Percentiles rank a stretch among this genome's conserved stretches.
These are phyloP conservation scores for Linurgus olivaceus DNA, from an alignment of 2,797 vertebrate species.

Conservation along the genomic window DNA sequence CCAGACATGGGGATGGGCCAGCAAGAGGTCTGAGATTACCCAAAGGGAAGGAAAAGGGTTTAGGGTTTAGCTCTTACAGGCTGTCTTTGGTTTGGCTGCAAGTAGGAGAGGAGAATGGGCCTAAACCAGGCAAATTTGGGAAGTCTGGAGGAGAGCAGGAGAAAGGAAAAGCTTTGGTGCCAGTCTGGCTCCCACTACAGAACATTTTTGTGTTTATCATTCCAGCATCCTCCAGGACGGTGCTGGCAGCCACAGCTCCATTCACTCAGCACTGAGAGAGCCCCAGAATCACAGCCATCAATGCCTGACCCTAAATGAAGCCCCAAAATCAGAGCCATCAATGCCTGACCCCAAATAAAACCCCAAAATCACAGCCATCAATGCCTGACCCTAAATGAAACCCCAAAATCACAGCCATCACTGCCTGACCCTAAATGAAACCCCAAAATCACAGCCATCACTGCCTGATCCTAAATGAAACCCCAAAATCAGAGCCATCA, in stretches of 20 bases:
- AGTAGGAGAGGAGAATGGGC: not conserved
- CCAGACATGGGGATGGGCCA: not conserved
- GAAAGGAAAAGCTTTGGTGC: not conserved
- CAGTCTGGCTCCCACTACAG: not conserved
- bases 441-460: not conserved
- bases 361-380: not conserved
- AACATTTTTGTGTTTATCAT: not conserved
- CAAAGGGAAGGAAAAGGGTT: not conserved
- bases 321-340: not conserved
- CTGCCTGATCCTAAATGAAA: not conserved
- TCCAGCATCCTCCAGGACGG: not conserved
- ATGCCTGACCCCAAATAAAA: not conserved
- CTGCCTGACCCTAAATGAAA: not conserved
- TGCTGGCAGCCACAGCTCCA: not conserved
- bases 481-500: not conserved
- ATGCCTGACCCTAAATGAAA: too few species aligned
- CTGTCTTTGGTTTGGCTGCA: not conserved
- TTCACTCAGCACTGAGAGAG: not conserved
- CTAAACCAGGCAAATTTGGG: not conserved
- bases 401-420: not conserved
- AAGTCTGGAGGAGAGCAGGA: not conserved
- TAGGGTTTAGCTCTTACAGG: accelerated
- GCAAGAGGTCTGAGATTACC: not conserved
- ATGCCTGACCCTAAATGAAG: not conserved
- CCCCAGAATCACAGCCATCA: accelerated